These are phyloP conservation scores for Bombus sylvicola DNA, from an alignment of 1,140 invertebrate genomes.

Conservation along the genomic window DNA sequence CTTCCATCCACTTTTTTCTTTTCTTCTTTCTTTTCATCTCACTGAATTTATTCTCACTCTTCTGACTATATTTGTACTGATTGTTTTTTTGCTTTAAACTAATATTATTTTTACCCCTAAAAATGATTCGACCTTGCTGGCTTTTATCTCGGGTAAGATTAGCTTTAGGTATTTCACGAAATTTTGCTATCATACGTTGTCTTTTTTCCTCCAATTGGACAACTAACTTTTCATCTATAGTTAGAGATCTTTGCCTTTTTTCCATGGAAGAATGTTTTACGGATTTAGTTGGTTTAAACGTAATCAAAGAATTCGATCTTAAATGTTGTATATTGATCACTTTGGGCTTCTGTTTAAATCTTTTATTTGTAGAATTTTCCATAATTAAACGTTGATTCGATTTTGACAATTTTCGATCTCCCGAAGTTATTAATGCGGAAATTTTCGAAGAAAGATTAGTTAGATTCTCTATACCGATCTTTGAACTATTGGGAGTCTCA, in stretches of 20 bases:
- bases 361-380: background rate
- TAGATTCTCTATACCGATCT: constrained; percentile 71
- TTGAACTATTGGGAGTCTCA: constrained; percentile 78
- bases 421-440: constrained; percentile 66
- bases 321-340: constrained; percentile 51
- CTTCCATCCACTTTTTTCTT: background rate
- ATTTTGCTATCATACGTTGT: constrained; percentile 69
- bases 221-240: constrained; percentile 13
- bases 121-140: constrained; percentile 6
- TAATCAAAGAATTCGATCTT: background rate
- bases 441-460: constrained; percentile 77
- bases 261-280: background rate
- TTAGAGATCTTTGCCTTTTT: background rate
- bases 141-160: constrained; percentile 30
- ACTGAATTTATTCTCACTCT: background rate
- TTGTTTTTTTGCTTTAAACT: background rate
- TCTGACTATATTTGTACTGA: background rate
- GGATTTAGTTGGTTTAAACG: background rate
- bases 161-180: constrained; percentile 57
- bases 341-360: constrained; percentile 42
- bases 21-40: background rate
- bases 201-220: constrained; percentile 71
- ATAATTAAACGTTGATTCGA: background rate
- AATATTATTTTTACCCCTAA: constrained; percentile 4
- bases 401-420: constrained; percentile 33